A percentile compares a stretch with the other conserved stretches of the same genome.
These are phyloP conservation scores for Yasuhikotakia modesta DNA, from an alignment of 2,797 vertebrate genomes.

Conservation along the genomic window DNA sequence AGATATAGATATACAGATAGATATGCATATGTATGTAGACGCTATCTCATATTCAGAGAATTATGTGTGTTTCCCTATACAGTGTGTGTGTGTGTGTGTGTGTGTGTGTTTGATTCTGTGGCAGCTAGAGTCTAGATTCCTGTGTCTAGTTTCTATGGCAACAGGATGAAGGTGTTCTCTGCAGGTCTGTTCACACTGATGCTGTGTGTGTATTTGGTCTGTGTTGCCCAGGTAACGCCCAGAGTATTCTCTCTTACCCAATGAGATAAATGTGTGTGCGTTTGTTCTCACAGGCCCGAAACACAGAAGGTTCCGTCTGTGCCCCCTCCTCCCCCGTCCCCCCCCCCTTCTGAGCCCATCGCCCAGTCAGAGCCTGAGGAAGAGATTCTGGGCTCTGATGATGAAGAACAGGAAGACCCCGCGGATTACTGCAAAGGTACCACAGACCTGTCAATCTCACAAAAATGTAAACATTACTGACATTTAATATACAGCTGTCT, in stretches of 20 bases:
- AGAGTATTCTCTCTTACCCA: neutral
- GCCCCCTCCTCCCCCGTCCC: constrained; percentile 83
- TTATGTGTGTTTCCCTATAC: no score
- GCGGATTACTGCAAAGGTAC: constrained; percentile 96
- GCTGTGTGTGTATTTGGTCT: constrained; percentile 50
- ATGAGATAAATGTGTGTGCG: neutral
- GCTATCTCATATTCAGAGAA: no score
- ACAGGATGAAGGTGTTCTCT: constrained; percentile 71
- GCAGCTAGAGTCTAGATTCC: constrained; percentile 11
- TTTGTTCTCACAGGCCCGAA: constrained; percentile 84
- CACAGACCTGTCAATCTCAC: neutral
- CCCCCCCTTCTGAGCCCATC: constrained; percentile 86
- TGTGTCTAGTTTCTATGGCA: constrained; percentile 75
- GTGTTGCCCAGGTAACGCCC: no score
- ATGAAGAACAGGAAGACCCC: constrained; percentile 98
- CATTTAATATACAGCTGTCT: neutral
- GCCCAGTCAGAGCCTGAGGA: constrained; percentile 91
- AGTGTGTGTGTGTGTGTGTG: constrained; percentile 14
- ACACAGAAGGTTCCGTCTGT: constrained; percentile 92
- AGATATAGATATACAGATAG: no score
- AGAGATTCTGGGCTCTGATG: constrained; percentile 95
- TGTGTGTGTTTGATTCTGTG: constrained; percentile 2
- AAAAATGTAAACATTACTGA: constrained; percentile 75
- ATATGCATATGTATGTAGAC: no score
- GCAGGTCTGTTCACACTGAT: constrained; percentile 66